Base-by-base conservation (phyloP, 2,113 vertebrate species). In the Zingel zingel region DNA sequence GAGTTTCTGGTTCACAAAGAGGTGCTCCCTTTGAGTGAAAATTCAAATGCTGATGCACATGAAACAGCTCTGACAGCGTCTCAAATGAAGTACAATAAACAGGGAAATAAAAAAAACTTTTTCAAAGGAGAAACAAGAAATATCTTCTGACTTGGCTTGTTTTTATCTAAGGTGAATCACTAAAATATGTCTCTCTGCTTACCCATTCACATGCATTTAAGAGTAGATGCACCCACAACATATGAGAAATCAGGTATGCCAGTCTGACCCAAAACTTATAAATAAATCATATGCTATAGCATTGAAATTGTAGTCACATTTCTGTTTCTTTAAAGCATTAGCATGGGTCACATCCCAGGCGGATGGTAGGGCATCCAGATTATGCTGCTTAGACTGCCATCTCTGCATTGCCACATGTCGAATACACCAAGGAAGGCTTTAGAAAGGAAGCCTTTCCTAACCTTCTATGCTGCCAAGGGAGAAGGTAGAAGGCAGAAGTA, bases 1-100 rank as follows among this genome's bases (percentile, higher is more conserved):
- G 84, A 79, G 82, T 79, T 88, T 87, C 64, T 80, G 88, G 90
- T 93, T 93, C 89, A 94, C 74, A 68, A 84, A 74, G 81, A 91
- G 86, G 77, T 88, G 74, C 84, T 85, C 58, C 64, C 70, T 90
- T 88, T 80, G 88, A 90, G 85, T 48, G 8, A 56, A 81, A 81
- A 87, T 82, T 84, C 81, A 85, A 83, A 91, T 85, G 86, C 88
- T 80, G 85, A 80, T 62, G 74, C 89, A 85, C 69, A 83, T 88
- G 74, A 93, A 89, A 86, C 68, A 6, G 59, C 68, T 61, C 57
- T 80, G 87, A 85, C 91, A 90, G 84, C 83, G 79, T 59, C 39
- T 83, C 86, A 87, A 90, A 84, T 79, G 74, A 87, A 82, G 80
- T 76, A 51, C 86, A 85, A 80, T 77, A 84, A 84, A 86, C 71